phyloP scores from a whole-genome alignment of 2,888 invertebrate genomes.

The Metacarcinus magister region DNA sequence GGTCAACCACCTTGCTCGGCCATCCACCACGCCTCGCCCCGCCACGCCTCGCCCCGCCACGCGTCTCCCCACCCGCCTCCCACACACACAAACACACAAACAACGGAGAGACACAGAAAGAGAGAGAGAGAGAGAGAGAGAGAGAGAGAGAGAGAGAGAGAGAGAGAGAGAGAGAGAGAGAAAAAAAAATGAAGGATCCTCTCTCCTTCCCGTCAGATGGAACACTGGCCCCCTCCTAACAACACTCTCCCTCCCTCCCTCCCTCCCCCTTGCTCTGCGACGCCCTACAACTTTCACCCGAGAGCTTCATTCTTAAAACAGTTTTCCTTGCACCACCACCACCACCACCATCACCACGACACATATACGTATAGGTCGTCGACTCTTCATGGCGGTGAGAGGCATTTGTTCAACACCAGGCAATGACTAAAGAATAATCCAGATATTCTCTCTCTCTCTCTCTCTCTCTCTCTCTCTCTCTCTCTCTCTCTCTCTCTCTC shows the following conservation, averaged over 20 bases:
- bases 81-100: not conserved
- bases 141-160: not conserved
- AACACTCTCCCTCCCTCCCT: not conserved
- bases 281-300: slow-evolving; percentile 36
- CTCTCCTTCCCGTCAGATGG: not conserved
- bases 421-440: not conserved
- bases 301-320: slow-evolving; percentile 6
- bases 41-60: not conserved
- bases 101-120: not conserved
- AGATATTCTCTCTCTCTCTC: not conserved
- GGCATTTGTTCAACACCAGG: not conserved
- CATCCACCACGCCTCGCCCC: not conserved
- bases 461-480: not conserved
- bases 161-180: slow-evolving; percentile 15
- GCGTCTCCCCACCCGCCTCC: not conserved
- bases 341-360: not conserved
- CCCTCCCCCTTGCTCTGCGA: not conserved
- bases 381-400: slow-evolving; percentile 33
- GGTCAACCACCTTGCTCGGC: slow-evolving; percentile 5
- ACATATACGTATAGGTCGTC: slow-evolving; percentile 32
- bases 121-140: slow-evolving; percentile 26
- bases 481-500: not conserved
- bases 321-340: not conserved
- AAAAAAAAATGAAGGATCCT: not conserved
- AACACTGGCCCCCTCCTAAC: not conserved